Evolutionary conservation across 2,888 invertebrate species (phyloP), one percentile per base, ranked within the genome.

Genomic region (Acleris sparsana): DNA sequence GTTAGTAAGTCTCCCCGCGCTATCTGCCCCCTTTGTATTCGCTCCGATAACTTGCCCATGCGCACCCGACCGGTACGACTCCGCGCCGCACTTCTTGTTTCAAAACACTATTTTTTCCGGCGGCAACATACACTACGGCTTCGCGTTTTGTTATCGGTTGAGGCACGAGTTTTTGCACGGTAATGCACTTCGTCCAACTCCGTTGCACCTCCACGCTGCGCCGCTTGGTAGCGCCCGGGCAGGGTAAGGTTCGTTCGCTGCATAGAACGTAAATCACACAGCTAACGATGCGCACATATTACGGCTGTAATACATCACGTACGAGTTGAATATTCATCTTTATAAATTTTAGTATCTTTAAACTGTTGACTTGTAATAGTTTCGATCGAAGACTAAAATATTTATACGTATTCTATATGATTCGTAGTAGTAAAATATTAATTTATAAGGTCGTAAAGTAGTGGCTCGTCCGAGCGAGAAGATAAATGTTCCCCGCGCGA

Each of bases 21-120:
- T 92, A 91, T 91, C 89, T 89, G 89, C 90, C 90, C 89, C 92
- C 89, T 89, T 91, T 87, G 89, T 92, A 89, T 91, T 91, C 92
- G 92, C 92, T 92, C 92, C 92, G 92, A 92, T 92, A 92, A 92
- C 89, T 90, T 89, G 92, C 90, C 86, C 88, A 87, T 87, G 92
- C 89, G 92, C 92, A 92, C 87, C 92, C 90, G 89, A 92, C 85
- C 92, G 91, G 86, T 86, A 85, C 92, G 86, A 86, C 85, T 86
- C 79, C 80, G 83, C 84, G 84, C 80, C 84, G 82, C 84, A 85
- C 85, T 86, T 89, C 89, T 89, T 88, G 84, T 86, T 89, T 83
- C 83, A 82, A 88, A 89, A 89, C 87, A 82, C 79, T 62, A 78
- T 77, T 85, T 78, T 87, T 84, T 80, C 78, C 64, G 72, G 80